A percentile compares a stretch with the other conserved stretches of the same genome.
Evolutionary conservation across 2,797 vertebrate species (phyloP).

Genomic region (Caiman crocodilus): DNA sequence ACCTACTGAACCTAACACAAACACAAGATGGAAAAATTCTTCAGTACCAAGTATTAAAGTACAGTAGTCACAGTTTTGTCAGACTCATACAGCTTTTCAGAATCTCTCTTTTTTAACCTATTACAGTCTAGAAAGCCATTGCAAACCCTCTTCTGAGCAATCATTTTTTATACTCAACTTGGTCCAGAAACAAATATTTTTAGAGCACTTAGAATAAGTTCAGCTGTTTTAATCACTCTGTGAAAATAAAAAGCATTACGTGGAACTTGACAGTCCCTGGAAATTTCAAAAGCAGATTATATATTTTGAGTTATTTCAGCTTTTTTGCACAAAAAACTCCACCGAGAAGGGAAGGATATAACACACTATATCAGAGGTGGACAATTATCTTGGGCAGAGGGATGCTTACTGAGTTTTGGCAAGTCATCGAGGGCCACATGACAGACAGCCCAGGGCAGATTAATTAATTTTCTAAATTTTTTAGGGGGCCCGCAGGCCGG

Average conservation of each 20-base stretch:
- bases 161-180: not conserved
- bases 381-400: too few species aligned
- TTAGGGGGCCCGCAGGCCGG: too few species aligned
- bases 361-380: too few species aligned
- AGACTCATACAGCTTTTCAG: not conserved
- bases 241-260: not conserved
- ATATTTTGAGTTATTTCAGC: not conserved
- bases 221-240: not conserved
- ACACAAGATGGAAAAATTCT: constrained; percentile 10
- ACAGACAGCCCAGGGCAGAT: too few species aligned
- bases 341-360: not conserved
- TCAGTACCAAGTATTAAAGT: not conserved
- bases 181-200: not conserved
- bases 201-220: not conserved
- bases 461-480: too few species aligned
- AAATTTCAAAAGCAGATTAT: not conserved
- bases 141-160: not conserved
- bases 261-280: not conserved
- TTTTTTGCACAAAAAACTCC: not conserved
- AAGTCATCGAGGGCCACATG: too few species aligned
- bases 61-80: not conserved
- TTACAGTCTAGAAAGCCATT: not conserved
- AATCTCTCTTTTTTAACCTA: not conserved
- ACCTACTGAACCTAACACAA: constrained; percentile 25
- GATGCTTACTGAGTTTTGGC: too few species aligned